Percentiles rank a stretch among this genome's conserved stretches.
Conservation (phyloP, 2,113 vertebrate species). For the Leptocoma aspasia region DNA sequence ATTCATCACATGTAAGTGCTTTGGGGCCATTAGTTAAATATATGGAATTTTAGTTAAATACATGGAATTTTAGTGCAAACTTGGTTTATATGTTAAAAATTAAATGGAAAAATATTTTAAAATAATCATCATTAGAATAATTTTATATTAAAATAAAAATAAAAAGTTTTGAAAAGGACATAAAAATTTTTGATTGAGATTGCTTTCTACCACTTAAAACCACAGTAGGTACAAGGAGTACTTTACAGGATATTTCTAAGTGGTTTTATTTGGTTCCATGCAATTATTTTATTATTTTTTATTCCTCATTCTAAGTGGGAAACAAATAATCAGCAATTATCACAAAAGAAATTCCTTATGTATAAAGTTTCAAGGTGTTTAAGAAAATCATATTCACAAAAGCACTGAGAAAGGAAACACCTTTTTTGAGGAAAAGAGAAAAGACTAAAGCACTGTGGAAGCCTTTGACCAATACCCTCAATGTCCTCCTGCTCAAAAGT, state of each 20-base stretch:
- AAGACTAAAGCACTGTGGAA: neutral
- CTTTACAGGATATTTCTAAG: neutral
- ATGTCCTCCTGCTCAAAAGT: neutral
- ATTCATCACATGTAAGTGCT: neutral
- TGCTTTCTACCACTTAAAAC: neutral
- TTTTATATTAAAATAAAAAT: neutral
- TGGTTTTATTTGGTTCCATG: neutral
- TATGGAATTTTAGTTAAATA: neutral
- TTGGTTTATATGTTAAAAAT: neutral
- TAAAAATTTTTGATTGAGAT: neutral
- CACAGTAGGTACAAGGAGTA: neutral
- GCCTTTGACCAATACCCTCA: rapidly evolving
- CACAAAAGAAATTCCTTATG: neutral
- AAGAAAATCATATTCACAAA: neutral
- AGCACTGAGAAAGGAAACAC: neutral
- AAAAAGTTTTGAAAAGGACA: neutral
- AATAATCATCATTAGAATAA: neutral
- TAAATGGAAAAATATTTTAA: neutral
- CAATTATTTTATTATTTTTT: neutral
- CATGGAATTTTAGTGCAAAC: neutral
- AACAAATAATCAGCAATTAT: neutral
- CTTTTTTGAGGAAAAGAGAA: neutral
- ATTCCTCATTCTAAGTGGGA: neutral
- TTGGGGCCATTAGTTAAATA: neutral
- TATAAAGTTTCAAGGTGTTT: neutral